Evolutionary conservation across 2,797 vertebrate species (phyloP).

Genomic region (Bryconaethiops microstoma): DNA sequence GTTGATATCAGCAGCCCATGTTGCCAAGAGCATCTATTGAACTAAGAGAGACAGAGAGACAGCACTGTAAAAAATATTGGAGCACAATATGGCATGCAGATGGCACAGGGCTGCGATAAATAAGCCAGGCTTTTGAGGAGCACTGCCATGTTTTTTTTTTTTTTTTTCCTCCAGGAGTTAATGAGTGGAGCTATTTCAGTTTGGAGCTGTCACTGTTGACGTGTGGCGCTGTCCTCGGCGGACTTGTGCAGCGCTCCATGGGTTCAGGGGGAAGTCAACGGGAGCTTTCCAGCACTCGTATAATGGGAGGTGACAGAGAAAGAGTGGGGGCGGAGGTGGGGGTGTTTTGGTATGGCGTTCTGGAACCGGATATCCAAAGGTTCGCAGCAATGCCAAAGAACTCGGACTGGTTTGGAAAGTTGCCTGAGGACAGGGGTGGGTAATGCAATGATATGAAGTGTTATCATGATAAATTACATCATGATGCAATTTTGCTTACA

Average conservation of each 20-base stretch:
- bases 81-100: slow-evolving; percentile 63
- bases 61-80: slow-evolving; percentile 59
- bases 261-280: slow-evolving; percentile 64
- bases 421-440: not conserved
- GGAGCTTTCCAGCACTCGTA: slow-evolving; percentile 36
- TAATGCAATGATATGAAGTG: not conserved
- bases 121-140: slow-evolving; percentile 62
- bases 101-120: slow-evolving; percentile 58
- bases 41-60: slow-evolving; percentile 62
- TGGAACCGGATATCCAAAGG: slow-evolving; percentile 60
- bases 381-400: slow-evolving; percentile 55
- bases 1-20: slow-evolving; percentile 79
- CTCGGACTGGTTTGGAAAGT: slow-evolving; percentile 50
- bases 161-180: slow-evolving; percentile 53
- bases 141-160: slow-evolving; percentile 56
- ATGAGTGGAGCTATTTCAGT: slow-evolving; percentile 65
- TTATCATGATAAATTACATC: not conserved
- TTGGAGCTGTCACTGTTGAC: slow-evolving; percentile 60
- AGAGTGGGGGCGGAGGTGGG: slow-evolving; percentile 9
- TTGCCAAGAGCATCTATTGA: slow-evolving; percentile 75
- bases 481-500: not conserved
- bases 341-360: slow-evolving; percentile 18
- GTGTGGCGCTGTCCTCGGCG: slow-evolving; percentile 54
- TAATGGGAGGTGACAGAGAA: slow-evolving; percentile 64
- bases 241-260: slow-evolving; percentile 46